Base-by-base conservation (phyloP, 2,113 vertebrate species). In the Gadus chalcogrammus region DNA sequence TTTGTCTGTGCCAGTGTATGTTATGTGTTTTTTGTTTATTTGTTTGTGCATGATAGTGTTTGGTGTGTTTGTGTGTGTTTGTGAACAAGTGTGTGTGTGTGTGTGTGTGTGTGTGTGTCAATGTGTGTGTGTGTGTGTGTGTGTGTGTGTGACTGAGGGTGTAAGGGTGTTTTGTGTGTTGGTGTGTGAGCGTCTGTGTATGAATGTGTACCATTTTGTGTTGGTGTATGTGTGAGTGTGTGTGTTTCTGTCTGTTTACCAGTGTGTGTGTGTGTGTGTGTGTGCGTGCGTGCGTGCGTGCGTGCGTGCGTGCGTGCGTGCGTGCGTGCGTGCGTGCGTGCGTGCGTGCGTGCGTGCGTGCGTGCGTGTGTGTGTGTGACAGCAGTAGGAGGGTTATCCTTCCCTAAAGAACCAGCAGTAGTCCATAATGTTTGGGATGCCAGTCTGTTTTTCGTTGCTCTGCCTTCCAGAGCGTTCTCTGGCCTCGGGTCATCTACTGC, bases 381-480 rank as follows among this genome's bases (percentile, higher is more conserved):
- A 72, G 79, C 83, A 58, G 55, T 5, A 16, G n/a, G 55, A 92
- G 94, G 94, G 94, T 94, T 92, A 93, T 94, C 93, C 94, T 94
- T 98, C 94, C 97, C 96, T 93, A 94, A 84, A 94, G 96, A 94
- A 94, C 93, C 93, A 94, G 92, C 94, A 93, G 93, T 95, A 95
- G 95, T 96, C 95, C 96, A 96, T 93, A 97, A 97, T 96, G 95
- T 95, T 97, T 97, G 95, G 93, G 95, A 94, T 94, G 96, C 97
- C 95, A 98, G 95, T 94, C 95, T 97, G 95, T 97, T 95, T 95
- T 97, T 93, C 95, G 97, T 83, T 75, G 73, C 84, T 91, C 92
- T 97, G 97, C 97, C 96, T 94, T 92, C 84, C 93, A 93, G 93
- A 90, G 91, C 89, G 89, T 84, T 86, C 81, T 87, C 81, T 83